These are phyloP conservation scores for Phyto melanocephala DNA, from an alignment of 2,888 invertebrate species.

Conservation along the genomic window DNA sequence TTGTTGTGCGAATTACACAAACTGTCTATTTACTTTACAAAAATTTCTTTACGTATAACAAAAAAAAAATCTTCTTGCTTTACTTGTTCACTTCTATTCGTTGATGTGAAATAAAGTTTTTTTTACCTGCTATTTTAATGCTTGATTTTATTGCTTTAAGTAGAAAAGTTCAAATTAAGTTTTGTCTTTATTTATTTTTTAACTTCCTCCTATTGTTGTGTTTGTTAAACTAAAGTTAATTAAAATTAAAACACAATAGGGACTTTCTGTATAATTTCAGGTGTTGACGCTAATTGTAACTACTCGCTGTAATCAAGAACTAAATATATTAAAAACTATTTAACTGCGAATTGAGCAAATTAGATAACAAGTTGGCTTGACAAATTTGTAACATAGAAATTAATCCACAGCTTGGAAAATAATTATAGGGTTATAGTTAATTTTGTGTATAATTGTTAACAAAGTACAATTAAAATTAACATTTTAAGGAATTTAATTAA, in stretches of 20 bases:
- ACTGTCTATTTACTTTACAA: conserved; percentile 1
- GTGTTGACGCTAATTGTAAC: background rate
- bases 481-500: no score
- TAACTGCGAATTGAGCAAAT: background rate
- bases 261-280: background rate
- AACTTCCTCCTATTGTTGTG: background rate
- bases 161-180: conserved; percentile 14
- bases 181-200: background rate
- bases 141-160: conserved; percentile 6
- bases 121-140: background rate
- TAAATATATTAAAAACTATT: background rate
- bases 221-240: background rate
- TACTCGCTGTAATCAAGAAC: background rate
- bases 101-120: background rate
- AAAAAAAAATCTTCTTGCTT: background rate
- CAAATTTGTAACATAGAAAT: background rate
- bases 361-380: background rate
- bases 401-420: no score
- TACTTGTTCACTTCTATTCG: background rate
- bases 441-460: no score
- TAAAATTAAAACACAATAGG: background rate
- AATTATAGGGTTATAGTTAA: no score
- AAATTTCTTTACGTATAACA: background rate
- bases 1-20: background rate
- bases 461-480: no score